Base-by-base conservation (phyloP, 1,140 invertebrate species). In the Diprion similis region DNA sequence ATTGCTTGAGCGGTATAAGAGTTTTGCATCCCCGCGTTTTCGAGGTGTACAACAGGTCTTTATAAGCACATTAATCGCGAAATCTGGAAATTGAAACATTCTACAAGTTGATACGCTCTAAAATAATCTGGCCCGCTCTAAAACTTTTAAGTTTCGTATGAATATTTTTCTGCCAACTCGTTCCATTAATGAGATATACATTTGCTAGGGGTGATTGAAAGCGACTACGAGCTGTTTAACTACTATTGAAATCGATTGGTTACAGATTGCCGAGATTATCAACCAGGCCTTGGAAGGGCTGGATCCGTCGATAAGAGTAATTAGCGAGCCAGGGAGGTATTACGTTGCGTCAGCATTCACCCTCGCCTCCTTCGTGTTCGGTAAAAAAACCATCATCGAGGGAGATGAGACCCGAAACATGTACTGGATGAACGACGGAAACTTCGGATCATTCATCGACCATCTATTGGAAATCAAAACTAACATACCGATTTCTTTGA, bases 281-380 rank as follows among this genome's bases (percentile, higher is more conserved):
- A 91, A 91, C 71, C 83, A 84, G 6, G 88, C 91, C 8, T 79
- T 95, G 65, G 88, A 92, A 69, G 85, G 89, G 46, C 85, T 90
- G 68, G 94, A 94, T 86, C 90, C 92, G 10, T 85, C 83, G 0
- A 89, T 94, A 46, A 81, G 88, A 71, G 88, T 94, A 46, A 94
- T 95, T 78, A 91, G 91, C 75, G 93, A 95, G 78, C 93, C 93
- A 2, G 93, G 94, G n/a, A 88, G 92, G 70, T 95, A 91, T 83
- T 93, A 92, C 77, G 91, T 91, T 1, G 90, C 91, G 2, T 91
- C 92, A 1, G 92, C 93, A 0, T 93, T 93, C 79, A 91, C 91
- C 19, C 80, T 94, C 10, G 89, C 87, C 10, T 89, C 91, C n/a
- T 90, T 90, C 72, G 83, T 95, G 11, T 91, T 93, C 76, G 90